Evolutionary conservation across 2,888 invertebrate species (phyloP).

Genomic region (Sarcophaga rosellei): DNA sequence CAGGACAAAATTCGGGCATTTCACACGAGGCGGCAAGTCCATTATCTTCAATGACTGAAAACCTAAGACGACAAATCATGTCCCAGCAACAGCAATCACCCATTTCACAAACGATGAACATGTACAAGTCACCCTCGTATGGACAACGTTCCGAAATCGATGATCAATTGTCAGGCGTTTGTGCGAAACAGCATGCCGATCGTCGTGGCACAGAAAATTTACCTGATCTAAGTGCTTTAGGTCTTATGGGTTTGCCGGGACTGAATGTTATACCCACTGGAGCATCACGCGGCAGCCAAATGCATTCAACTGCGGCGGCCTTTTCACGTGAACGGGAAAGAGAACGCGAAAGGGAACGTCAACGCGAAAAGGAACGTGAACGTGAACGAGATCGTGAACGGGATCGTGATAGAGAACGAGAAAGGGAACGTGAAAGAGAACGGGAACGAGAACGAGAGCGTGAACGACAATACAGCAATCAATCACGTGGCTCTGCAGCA

Average conservation of each 20-base stretch:
- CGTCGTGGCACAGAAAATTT: constrained; percentile 76
- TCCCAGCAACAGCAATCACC: constrained; percentile 79
- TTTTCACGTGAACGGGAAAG: constrained; percentile 72
- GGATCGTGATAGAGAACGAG: constrained; percentile 71
- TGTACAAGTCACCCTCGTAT: constrained; percentile 80
- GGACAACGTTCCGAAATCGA: constrained; percentile 79
- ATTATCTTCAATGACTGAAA: constrained; percentile 79
- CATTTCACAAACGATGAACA: constrained; percentile 77
- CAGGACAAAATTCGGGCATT: constrained; percentile 74
- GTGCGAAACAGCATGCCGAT: constrained; percentile 46
- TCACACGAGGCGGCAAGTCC: constrained; percentile 76
- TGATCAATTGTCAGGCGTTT: constrained; percentile 77
- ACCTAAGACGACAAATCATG: constrained; percentile 78
- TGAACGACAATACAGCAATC: constrained; percentile 77
- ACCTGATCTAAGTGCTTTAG: constrained; percentile 78
- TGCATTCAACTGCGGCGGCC: constrained; percentile 74
- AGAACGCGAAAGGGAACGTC: constrained; percentile 72
- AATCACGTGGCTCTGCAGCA: constrained; percentile 74
- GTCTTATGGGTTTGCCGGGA: constrained; percentile 78
- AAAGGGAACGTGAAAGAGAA: constrained; percentile 73
- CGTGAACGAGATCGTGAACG: constrained; percentile 70
- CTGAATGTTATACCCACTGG: constrained; percentile 78
- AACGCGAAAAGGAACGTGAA: constrained; percentile 72
- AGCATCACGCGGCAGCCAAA: constrained; percentile 67
- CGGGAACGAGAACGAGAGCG: constrained; percentile 71